A percentile compares a stretch with the other conserved stretches of the same genome.
Evolutionary conservation across 2,888 invertebrate species (phyloP).

Genomic region (Dione vanillae): DNA sequence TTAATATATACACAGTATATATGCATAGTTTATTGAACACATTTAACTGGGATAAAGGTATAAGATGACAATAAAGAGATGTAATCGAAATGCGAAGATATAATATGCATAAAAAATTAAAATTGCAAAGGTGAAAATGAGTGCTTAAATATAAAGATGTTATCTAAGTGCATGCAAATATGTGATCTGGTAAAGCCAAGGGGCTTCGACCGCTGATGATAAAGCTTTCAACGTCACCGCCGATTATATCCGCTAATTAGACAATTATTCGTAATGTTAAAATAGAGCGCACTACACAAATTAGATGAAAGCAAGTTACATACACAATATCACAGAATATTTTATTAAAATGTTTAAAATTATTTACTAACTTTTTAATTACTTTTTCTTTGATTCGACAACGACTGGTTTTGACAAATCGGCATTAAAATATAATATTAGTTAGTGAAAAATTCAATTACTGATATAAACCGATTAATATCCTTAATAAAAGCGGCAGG

Average conservation of each 20-base stretch:
- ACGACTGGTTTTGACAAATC: not conserved
- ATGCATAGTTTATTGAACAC: slow-evolving; percentile 33
- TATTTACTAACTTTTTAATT: not conserved
- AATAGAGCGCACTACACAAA: slow-evolving; percentile 8
- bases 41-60: slow-evolving; percentile 22
- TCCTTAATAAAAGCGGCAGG: slow-evolving; percentile 46
- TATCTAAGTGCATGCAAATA: slow-evolving; percentile 72
- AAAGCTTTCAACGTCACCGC: slow-evolving; percentile 54
- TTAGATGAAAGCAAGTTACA: not conserved
- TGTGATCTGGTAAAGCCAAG: slow-evolving; percentile 71
- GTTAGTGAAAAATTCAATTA: not conserved
- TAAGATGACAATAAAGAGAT: not conserved
- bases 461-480: not conserved
- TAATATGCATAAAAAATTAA: slow-evolving; percentile 9
- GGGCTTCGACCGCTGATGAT: slow-evolving; percentile 74
- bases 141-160: slow-evolving; percentile 59
- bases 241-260: slow-evolving; percentile 52
- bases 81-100: not conserved
- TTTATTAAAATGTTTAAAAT: not conserved
- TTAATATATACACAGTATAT: slow-evolving; percentile 61
- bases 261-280: slow-evolving; percentile 42
- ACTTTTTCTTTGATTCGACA: not conserved
- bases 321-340: not conserved
- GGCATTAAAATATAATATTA: not conserved
- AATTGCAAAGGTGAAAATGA: slow-evolving; percentile 54